Base-by-base conservation (phyloP, 35 echinoderm and acorn worm genomes). In the Eucidaris tribuloides region DNA sequence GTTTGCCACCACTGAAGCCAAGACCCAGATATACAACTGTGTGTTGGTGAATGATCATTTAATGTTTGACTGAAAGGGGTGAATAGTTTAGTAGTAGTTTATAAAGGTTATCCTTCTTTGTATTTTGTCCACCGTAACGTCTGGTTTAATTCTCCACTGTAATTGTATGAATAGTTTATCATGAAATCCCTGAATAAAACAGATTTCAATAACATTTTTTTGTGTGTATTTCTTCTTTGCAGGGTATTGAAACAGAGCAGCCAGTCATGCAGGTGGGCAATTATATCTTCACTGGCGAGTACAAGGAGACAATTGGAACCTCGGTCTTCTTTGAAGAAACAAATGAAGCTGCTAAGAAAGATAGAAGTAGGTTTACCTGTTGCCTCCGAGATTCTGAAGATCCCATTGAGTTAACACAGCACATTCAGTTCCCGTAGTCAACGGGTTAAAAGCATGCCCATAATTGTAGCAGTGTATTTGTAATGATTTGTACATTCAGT, bases 321-420 rank as follows among this genome's bases (percentile, higher is more conserved):
- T 62, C 62, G 17, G 89, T 92, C 9, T 74, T 92, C 15, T 92
- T 92, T 86, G 89, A 92, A 60, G 61, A 76, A 61, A 34, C 46
- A 44, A 60, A 29, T 20, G 17, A 40, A 29, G 65, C 25, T 76
- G 49, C 36, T 32, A n/a, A n/a, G n/a, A n/a, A n/a, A n/a, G n/a
- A n/a, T 28, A 39, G 17, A 33, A 39, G 4, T 15, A 7, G 13
- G 13, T 37, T 77, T 37, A 13, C 17, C 11, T 42, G 28, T 15
- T 77, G 28, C 27, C 13, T 77, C 13, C 24, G 9, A 14, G 28
- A 17, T 37, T n/a, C 48, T 52, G 48, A 52, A 11, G 9, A 52
- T 52, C n/a, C n/a, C 9, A 52, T 52, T 52, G n/a, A 11, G 9
- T 11, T 52, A 52, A n/a, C 48, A 52, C 9, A 52, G 9, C 48